These are phyloP conservation scores for Cephus pulcher DNA, from an alignment of 2,888 invertebrate species.

Conservation along the genomic window DNA sequence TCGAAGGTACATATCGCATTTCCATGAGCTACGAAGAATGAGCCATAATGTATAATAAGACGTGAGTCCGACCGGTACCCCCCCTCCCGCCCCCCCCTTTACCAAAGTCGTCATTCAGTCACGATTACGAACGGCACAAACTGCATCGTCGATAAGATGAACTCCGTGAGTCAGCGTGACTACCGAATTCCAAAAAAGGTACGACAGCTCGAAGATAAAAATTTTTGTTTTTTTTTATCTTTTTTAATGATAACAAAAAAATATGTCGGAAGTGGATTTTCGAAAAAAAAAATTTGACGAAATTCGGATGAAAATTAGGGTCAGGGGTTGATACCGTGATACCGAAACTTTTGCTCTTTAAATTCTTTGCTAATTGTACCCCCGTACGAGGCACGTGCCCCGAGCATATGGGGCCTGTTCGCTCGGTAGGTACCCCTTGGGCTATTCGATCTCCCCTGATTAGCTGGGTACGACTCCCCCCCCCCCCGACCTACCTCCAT, in stretches of 20 bases:
- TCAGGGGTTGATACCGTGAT: background rate
- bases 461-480: background rate
- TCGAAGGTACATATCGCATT: constrained; percentile 18
- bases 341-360: background rate
- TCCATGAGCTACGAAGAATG: constrained; percentile 22
- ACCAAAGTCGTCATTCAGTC: background rate
- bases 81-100: constrained; percentile 3
- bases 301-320: background rate
- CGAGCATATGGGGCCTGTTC: background rate
- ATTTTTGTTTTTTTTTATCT: background rate
- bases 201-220: background rate
- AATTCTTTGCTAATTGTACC: constrained; percentile 27
- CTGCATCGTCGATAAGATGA: background rate
- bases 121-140: background rate
- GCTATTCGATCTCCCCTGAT: constrained; percentile 6
- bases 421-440: constrained; percentile 8
- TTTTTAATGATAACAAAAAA: background rate
- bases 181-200: background rate
- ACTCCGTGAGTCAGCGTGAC: constrained; percentile 5
- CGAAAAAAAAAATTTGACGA: background rate
- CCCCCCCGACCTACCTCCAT: background rate
- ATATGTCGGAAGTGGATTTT: background rate
- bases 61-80: constrained; percentile 23
- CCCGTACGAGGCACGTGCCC: constrained; percentile 28
- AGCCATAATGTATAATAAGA: constrained; percentile 25